Conservation (phyloP, 2,888 invertebrate species). For the Ptychoptera contaminata region DNA sequence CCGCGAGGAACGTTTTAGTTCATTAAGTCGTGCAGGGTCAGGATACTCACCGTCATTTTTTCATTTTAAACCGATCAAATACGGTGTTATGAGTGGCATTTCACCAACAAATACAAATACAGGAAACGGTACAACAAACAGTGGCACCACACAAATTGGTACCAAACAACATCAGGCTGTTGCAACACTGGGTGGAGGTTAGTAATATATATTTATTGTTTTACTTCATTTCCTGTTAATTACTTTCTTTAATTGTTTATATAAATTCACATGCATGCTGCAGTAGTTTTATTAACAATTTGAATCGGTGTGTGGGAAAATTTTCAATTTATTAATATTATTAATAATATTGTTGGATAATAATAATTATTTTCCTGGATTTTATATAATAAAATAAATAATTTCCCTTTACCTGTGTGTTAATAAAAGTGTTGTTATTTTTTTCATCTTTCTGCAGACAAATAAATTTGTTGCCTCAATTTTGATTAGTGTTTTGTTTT, state of each 20-base stretch:
- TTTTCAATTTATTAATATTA: no score
- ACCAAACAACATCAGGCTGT: conserved; percentile 37
- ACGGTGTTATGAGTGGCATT: conserved; percentile 47
- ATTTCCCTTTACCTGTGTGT: no score
- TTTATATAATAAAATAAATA: no score
- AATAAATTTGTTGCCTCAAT: no score
- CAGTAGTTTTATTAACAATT: no score
- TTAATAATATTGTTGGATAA: no score
- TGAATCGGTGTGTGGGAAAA: no score
- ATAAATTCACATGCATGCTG: neutral
- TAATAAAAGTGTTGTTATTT: no score
- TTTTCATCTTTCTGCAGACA: no score
- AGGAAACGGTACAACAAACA: conserved; percentile 30
- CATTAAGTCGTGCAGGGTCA: conserved; percentile 58
- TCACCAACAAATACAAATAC: conserved; percentile 21
- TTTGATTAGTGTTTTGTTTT: no score
- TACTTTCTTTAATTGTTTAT: neutral
- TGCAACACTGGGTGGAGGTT: conserved; percentile 16
- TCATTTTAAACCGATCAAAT: conserved; percentile 79
- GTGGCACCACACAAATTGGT: conserved; percentile 9
- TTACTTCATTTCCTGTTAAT: neutral
- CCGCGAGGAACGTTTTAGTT: conserved; percentile 68
- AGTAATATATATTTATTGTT: conserved; percentile 9
- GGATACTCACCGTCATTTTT: conserved; percentile 85
- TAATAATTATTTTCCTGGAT: no score